Evolutionary conservation across 2,797 vertebrate species (phyloP), one percentile per base, ranked within the genome.

Genomic region (Poecilia wingei): DNA sequence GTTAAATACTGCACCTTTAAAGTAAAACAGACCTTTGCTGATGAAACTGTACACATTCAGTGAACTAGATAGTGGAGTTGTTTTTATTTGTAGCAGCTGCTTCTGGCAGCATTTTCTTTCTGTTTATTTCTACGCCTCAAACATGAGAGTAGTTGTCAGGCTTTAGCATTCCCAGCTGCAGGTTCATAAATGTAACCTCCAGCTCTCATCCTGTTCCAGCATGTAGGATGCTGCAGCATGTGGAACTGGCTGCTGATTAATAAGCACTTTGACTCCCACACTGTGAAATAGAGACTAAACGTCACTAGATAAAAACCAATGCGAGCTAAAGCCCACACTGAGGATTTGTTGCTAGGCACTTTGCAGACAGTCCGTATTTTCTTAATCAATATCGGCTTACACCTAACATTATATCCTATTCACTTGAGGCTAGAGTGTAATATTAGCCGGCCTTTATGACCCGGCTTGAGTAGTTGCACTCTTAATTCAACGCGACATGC

Each of bases 191-290:
- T 68, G 46, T 79, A 86, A 87, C 86, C 87, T 87, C 72, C 74
- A 72, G 85, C 79, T 89, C 69, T 87, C 78, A 81, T 89, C 80
- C 57, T 76, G 77, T 75, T 87, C 82, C 83, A 87, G 45, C 39
- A 82, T 53, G 90, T 91, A 84, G 89, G 86, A 93, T 78, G 83
- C 82, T 81, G 83, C 84, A 79, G 84, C 80, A 76, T 81, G 75
- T 66, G 59, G 69, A 82, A 84, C 89, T 85, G 85, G 79, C 89
- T 77, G 85, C 90, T 87, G 87, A 89, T 92, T 87, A 91, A 86
- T 91, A 86, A 86, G 71, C 39, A 18, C 75, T 79, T 85, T 74
- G 53, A 82, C 87, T 85, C 90, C 91, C 89, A 93, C 91, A 61
- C 76, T 43, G 43, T 64, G 55, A 86, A 84, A 88, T 77, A 36